Base-by-base conservation (phyloP, 2,797 vertebrate genomes). In the Enteromius radiatus region DNA sequence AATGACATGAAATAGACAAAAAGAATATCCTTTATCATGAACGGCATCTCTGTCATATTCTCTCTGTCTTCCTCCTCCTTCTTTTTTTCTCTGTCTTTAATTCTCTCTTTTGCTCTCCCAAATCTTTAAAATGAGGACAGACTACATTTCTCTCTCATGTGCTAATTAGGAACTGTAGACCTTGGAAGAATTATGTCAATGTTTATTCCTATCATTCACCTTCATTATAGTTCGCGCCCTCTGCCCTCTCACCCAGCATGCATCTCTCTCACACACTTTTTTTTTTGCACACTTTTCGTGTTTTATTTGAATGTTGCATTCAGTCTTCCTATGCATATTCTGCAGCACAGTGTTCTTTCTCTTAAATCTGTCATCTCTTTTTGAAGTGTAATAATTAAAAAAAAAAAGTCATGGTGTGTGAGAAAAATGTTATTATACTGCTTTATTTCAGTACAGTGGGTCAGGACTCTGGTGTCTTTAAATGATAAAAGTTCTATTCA, bases 401-500 rank as follows among this genome's bases (percentile, higher is more conserved):
- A 92, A 93, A 93, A 93, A 93, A 93, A 92, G 90, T 94, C 94
- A 93, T 94, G 93, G 92, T 93, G 92, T 92, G 91, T 88, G 90
- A 92, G 92, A 91, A 92, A 92, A 93, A 94, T 94, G 74, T 94
- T 93, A 94, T 93, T 93, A 92, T 91, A 88, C 92, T 77, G 86
- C 85, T 81, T 79, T 90, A 88, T 90, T 90, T 87, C 81, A 91
- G 92, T 94, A 93, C 92, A 93, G 92, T 94, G 92, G 95, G 95
- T 95, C 94, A 95, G 93, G 92, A 91, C 93, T 94, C 92, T 92
- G 92, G 91, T 92, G 93, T 93, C 92, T 94, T 94, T 92, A 90
- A 93, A 93, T 93, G 94, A 94, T 94, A 94, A 95, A 95, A 95
- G 92, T 94, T 92, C 92, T 90, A 93, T 94, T 94, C 93, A 93